Evolutionary conservation across 2,113 vertebrate species (phyloP).

Genomic region (Hippolais icterina): DNA sequence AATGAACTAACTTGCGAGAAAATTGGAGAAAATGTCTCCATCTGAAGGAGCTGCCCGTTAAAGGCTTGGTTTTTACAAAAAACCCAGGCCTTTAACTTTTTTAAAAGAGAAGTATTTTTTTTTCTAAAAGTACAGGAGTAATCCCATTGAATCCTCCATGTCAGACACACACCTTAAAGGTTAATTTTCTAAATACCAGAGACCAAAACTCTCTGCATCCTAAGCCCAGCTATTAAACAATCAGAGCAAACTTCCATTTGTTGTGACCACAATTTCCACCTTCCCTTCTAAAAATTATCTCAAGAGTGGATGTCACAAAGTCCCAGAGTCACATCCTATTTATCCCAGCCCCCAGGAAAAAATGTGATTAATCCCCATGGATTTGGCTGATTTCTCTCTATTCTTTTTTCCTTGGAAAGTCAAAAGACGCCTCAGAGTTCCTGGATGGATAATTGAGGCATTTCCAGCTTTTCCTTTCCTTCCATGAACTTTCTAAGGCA

Average conservation of each 20-base stretch:
- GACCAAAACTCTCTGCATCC: neutral
- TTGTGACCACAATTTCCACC: neutral
- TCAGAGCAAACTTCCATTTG: neutral
- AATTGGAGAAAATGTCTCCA: neutral
- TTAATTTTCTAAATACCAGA: neutral
- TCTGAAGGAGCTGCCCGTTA: neutral
- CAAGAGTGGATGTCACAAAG: neutral
- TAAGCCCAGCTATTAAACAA: neutral
- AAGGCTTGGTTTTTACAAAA: neutral
- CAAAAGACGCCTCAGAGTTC: neutral
- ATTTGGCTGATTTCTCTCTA: neutral
- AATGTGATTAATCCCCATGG: neutral
- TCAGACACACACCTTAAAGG: accelerated
- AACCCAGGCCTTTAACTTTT: neutral
- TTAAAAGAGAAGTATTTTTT: neutral
- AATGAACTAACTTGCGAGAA: neutral
- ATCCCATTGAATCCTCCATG: neutral
- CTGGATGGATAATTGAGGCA: neutral
- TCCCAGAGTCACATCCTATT: neutral
- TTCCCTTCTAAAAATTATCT: neutral
- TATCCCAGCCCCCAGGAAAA: neutral
- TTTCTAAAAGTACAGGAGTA: neutral
- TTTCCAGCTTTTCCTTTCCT: neutral
- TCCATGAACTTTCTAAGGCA: neutral
- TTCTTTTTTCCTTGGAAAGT: neutral